Evolutionary conservation across 2,113 vertebrate species (phyloP).

Genomic region (Lepus europaeus): DNA sequence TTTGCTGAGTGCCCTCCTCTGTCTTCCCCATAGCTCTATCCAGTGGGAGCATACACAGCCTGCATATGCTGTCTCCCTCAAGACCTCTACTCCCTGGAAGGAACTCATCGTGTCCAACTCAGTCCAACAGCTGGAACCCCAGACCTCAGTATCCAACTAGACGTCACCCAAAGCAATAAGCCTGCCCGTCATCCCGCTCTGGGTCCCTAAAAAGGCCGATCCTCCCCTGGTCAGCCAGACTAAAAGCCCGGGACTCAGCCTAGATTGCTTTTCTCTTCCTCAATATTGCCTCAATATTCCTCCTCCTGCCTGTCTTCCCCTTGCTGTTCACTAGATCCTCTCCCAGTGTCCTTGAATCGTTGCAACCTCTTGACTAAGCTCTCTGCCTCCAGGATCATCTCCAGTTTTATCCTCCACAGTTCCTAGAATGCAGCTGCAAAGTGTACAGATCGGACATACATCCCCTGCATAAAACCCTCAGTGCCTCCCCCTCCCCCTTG

Average conservation of each 20-base stretch:
- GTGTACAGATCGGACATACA: not conserved
- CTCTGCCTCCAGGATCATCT: not conserved
- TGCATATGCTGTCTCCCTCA: not conserved
- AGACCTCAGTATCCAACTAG: not conserved
- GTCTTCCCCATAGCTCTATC: not conserved
- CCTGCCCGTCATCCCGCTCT: not conserved
- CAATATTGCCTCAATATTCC: not conserved
- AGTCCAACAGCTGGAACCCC: not conserved
- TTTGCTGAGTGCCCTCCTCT: not conserved
- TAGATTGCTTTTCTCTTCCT: constrained; percentile 15
- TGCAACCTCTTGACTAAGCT: not conserved
- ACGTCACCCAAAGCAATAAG: not conserved
- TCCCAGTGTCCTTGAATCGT: not conserved
- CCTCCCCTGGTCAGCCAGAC: not conserved
- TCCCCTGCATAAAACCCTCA: not conserved
- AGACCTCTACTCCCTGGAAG: not conserved
- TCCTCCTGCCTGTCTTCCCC: not conserved
- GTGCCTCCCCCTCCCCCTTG: not conserved
- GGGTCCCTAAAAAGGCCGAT: not conserved
- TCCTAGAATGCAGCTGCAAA: not conserved
- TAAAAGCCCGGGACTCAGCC: not conserved
- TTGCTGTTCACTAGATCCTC: not conserved
- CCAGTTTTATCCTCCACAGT: not conserved
- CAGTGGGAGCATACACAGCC: not conserved
- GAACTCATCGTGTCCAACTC: not conserved